Conservation (phyloP, 2,113 vertebrate species). For the Ancistrus triradiatus region DNA sequence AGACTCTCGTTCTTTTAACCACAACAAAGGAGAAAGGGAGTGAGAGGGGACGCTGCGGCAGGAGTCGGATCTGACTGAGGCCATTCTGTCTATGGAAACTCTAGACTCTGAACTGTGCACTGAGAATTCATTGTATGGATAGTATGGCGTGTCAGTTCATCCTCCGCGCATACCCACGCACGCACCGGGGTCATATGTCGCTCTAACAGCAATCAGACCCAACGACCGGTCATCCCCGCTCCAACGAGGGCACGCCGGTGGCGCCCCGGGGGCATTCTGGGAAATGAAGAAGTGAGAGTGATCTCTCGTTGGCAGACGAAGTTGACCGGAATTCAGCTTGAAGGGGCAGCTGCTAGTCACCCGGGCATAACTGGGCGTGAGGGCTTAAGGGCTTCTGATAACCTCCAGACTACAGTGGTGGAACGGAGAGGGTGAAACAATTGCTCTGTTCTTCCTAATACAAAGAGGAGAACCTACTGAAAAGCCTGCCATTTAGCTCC, state of each 20-base stretch:
- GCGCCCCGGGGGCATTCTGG: constrained; percentile 34
- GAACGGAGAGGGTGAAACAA: constrained; percentile 1
- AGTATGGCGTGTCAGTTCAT: constrained; percentile 7
- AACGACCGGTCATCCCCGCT: constrained; percentile 14
- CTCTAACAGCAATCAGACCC: constrained; percentile 31
- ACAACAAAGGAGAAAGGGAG: constrained; percentile 7
- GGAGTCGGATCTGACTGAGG: constrained; percentile 2
- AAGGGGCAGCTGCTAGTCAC: background rate
- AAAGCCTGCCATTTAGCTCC: constrained; percentile 1
- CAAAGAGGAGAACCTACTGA: constrained; percentile 16
- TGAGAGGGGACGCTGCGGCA: constrained; percentile 4
- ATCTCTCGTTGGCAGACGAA: constrained; percentile 24
- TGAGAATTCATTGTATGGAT: constrained; percentile 9
- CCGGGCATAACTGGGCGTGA: constrained; percentile 13
- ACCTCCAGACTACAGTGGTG: constrained; percentile 5
- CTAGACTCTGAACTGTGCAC: constrained; percentile 1
- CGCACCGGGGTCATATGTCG: constrained; percentile 1
- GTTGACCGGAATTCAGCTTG: background rate
- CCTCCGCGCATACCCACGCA: background rate
- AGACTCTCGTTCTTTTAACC: constrained; percentile 19
- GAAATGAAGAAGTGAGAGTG: constrained; percentile 44
- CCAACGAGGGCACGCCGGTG: background rate
- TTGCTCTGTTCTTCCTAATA: background rate
- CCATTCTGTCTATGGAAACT: constrained; percentile 8
- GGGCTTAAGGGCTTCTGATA: constrained; percentile 15